Evolutionary conservation across 2,797 vertebrate genomes (phyloP).

Genomic region (Microchirus variegatus): DNA sequence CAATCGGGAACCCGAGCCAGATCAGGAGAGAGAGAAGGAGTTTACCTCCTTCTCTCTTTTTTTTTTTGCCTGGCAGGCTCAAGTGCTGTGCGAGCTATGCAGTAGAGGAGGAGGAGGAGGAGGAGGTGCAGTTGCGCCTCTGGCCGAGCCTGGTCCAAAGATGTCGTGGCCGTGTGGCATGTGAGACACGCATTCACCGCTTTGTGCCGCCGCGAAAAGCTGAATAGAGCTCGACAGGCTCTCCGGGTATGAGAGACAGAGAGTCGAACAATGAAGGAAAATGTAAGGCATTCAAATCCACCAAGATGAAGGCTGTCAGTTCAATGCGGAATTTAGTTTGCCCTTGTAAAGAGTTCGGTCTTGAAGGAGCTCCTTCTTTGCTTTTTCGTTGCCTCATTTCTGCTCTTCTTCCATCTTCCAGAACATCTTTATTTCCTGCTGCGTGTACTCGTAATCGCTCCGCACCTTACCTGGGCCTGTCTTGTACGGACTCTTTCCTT

Average conservation of each 20-base stretch:
- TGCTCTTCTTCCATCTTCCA: conserved; percentile 25
- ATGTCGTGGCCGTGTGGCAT: conserved; percentile 74
- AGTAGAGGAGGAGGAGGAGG: conserved; percentile 57
- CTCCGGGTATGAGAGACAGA: conserved; percentile 69
- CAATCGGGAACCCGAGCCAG: conserved; percentile 43
- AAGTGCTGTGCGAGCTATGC: conserved; percentile 66
- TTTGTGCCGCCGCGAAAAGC: conserved; percentile 52
- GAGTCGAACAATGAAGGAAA: conserved; percentile 49
- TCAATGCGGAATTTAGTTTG: conserved; percentile 65
- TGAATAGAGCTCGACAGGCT: conserved; percentile 66
- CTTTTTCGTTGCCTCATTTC: conserved; percentile 15
- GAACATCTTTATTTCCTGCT: conserved; percentile 12
- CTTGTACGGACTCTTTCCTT: conserved; percentile 30
- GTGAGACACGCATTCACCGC: conserved; percentile 74
- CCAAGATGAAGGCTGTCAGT: conserved; percentile 56
- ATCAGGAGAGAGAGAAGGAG: conserved; percentile 25
- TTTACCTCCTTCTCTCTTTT: conserved; percentile 36
- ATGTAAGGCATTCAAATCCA: conserved; percentile 48
- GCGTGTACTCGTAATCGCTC: conserved; percentile 16
- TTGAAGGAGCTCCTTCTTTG: conserved; percentile 35
- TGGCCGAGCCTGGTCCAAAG: conserved; percentile 66
- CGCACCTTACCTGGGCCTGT: conserved; percentile 32
- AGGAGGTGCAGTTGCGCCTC: conserved; percentile 60
- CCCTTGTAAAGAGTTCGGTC: conserved; percentile 54
- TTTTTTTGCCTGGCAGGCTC: conserved; percentile 53